phyloP scores from a whole-genome alignment of 35 echinoderm and acorn worm species.

The Hemicentrotus pulcherrimus region DNA sequence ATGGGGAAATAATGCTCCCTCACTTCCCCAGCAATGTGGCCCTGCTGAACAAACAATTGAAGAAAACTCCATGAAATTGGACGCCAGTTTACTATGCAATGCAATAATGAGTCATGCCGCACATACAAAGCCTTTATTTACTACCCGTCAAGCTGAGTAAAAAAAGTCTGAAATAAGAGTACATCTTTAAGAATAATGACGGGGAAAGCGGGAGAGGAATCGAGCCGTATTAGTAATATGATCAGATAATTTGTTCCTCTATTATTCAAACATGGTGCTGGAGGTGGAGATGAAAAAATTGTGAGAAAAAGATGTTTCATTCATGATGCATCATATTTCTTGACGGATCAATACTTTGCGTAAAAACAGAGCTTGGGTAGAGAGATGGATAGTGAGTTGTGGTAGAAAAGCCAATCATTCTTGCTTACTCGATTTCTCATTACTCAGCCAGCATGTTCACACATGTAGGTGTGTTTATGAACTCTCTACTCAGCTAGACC shows the following conservation, averaged over 20 bases:
- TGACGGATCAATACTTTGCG: background rate
- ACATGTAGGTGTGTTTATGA: background rate
- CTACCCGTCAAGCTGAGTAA: background rate
- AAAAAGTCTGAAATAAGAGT: background rate
- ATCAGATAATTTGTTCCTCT: background rate
- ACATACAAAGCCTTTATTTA: constrained; percentile 4
- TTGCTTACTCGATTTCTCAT: background rate
- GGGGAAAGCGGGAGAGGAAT: background rate
- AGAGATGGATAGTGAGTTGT: background rate
- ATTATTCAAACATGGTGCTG: background rate
- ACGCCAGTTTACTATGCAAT: constrained; percentile 10
- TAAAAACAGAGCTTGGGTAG: background rate
- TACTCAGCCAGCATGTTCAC: background rate
- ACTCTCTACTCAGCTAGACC: background rate
- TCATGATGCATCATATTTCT: background rate
- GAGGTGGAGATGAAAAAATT: background rate
- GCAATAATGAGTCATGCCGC: background rate
- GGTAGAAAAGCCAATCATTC: background rate
- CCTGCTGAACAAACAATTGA: background rate
- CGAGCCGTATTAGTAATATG: background rate
- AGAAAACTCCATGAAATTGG: constrained; percentile 18
- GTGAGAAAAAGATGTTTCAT: background rate
- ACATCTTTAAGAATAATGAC: background rate
- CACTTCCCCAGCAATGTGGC: background rate
- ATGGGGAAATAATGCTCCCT: background rate